These are phyloP conservation scores for Endotricha flammealis DNA, from an alignment of 2,888 invertebrate species.

Conservation along the genomic window DNA sequence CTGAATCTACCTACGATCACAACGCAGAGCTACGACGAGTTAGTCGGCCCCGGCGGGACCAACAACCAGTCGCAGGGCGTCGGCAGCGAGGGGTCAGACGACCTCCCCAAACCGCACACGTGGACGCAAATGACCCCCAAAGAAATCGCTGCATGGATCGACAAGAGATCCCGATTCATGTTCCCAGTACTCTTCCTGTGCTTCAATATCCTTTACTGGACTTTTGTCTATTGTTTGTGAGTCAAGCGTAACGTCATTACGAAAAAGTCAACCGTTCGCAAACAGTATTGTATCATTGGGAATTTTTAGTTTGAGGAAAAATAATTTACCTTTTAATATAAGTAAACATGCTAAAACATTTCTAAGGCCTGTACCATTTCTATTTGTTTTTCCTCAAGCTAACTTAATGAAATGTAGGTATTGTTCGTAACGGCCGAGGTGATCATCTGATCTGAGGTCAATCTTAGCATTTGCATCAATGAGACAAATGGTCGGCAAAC, in stretches of 20 bases:
- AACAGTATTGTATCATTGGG: slow-evolving; percentile 7
- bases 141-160: slow-evolving; percentile 93
- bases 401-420: background rate
- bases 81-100: slow-evolving; percentile 58
- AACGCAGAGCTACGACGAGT: slow-evolving; percentile 82
- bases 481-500: slow-evolving; percentile 2
- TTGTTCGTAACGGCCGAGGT: no score
- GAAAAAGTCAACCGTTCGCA: background rate
- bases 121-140: slow-evolving; percentile 93
- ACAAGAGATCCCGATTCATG: slow-evolving; percentile 85
- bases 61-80: slow-evolving; percentile 36
- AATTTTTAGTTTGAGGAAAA: slow-evolving; percentile 5
- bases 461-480: slow-evolving; percentile 2
- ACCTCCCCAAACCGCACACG: slow-evolving; percentile 59
- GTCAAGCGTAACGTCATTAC: background rate
- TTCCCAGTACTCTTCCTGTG: slow-evolving; percentile 88
- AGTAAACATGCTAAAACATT: background rate
- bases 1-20: slow-evolving; percentile 83
- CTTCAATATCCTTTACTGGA: slow-evolving; percentile 89
- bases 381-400: background rate
- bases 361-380: background rate
- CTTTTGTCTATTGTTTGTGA: slow-evolving; percentile 82
- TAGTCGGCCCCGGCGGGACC: slow-evolving; percentile 43
- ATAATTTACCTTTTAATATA: background rate
- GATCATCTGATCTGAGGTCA: slow-evolving; percentile 5